Base-by-base conservation (phyloP, 2,113 vertebrate species). In the Anguilla japonica region DNA sequence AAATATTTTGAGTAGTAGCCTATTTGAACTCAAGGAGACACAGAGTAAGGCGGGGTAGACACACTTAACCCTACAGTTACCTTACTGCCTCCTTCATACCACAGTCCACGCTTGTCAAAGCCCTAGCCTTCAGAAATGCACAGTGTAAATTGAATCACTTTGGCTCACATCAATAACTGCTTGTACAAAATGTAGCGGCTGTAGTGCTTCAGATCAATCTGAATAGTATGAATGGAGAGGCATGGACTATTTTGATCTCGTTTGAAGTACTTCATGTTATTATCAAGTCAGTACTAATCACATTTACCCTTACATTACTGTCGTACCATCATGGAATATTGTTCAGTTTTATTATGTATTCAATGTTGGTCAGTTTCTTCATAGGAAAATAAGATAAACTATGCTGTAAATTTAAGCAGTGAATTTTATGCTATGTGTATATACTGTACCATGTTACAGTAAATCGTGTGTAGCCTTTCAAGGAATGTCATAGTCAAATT, bases 131-230 rank as follows among this genome's bases (percentile, higher is more conserved):
- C 88, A 78, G 86, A 79, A 87, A 75, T 91, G 90, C 91, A 93
- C 90, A 89, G 90, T 88, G 91, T 88, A 79, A 88, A 84, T 90
- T 86, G 89, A 90, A 84, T 90, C 88, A 89, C 91, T 91, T 92
- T 84, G 89, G 90, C 93, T 91, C 90, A 92, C 87, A 84, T 88
- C 71, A 85, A 75, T 84, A 92, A 89, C 84, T 89, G 87, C 82
- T 83, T 3, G 39, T 79, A 81, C 84, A 82, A 83, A 89, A 88
- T 86, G 87, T 84, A 88, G 84, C 88, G 89, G 78, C 40, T 81
- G 85, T 18, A 71, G 87, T 75, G 34, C 83, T 53, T 81, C 75
- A 40, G 40, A 16, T n/a, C n/a, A 86, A 67, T 40, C 46, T 18
- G 83, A 84, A 71, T 78, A 82, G 83, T 79, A 81, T 75, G 86